Conservation (phyloP, 37 sponge, comb jelly and placozoan species). For the Crambe crambe region DNA sequence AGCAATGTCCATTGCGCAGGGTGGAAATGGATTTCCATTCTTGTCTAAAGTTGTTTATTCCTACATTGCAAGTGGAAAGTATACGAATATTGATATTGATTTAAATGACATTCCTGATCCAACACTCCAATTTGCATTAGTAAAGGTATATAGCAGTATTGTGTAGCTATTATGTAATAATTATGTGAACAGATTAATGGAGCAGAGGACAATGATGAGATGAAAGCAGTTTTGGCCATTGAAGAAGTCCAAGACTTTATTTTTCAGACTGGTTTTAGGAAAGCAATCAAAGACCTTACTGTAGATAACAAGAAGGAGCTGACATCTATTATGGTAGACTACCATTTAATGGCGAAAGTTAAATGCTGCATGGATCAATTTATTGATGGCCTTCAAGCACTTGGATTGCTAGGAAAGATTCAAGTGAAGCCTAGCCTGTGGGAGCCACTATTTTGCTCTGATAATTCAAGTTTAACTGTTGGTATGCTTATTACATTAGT, state of each 20-base stretch:
- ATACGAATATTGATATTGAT: background rate
- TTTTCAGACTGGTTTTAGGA: constrained; percentile 23
- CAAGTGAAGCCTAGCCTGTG: too few species aligned
- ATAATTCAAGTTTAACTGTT: too few species aligned
- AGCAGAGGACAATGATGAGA: constrained; percentile 2
- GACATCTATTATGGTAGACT: background rate
- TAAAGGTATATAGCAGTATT: constrained; percentile 8
- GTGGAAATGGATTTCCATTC: constrained; percentile 27
- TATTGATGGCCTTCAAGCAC: constrained; percentile 27
- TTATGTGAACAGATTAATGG: constrained; percentile 10
- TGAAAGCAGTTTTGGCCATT: background rate
- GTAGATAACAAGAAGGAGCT: too few species aligned
- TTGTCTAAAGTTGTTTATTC: constrained; percentile 17
- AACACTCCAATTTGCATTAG: background rate
- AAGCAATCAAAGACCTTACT: background rate
- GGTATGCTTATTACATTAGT: too few species aligned
- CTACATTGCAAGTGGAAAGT: constrained; percentile 24
- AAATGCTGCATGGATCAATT: constrained; percentile 54
- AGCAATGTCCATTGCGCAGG: constrained; percentile 39
- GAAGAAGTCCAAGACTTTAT: constrained; percentile 19
- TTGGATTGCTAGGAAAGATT: too few species aligned
- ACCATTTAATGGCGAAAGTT: constrained; percentile 39
- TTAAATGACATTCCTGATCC: constrained; percentile 19
- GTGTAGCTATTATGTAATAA: background rate
- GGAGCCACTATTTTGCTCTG: too few species aligned